Evolutionary conservation across 2,797 vertebrate genomes (phyloP).

Genomic region (Toxotes lorentzi): DNA sequence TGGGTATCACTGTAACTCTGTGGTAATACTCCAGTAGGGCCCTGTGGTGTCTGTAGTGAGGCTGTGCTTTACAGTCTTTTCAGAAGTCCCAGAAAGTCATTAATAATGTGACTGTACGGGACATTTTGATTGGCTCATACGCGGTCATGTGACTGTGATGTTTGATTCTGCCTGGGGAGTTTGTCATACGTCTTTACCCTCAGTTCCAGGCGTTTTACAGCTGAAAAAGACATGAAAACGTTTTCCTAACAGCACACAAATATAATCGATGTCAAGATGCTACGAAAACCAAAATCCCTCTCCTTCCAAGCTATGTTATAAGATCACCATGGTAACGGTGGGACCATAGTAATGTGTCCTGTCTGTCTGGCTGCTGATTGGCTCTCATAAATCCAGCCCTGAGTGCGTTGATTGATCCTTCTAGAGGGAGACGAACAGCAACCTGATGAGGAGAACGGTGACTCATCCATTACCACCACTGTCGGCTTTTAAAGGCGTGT

Average conservation of each 20-base stretch:
- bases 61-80: too few species aligned
- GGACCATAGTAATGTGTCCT: constrained; percentile 14
- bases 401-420: constrained; percentile 46
- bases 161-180: neutral
- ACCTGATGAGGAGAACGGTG: constrained; percentile 42
- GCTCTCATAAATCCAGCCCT: constrained; percentile 27
- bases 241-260: too few species aligned
- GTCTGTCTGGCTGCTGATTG: constrained; percentile 38
- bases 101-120: neutral
- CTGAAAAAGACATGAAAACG: too few species aligned
- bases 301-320: neutral
- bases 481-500: neutral
- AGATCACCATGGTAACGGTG: constrained; percentile 34
- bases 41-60: too few species aligned
- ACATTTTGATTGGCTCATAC: neutral
- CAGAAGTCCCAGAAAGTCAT: neutral
- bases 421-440: constrained; percentile 26
- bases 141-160: neutral
- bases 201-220: too few species aligned
- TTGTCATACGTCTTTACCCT: neutral
- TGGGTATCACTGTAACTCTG: too few species aligned
- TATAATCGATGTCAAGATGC: too few species aligned
- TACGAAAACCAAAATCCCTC: too few species aligned
- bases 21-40: neutral
- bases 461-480: constrained; percentile 38